Evolutionary conservation across 2,888 invertebrate species (phyloP).

Genomic region (Drosophila lutescens): DNA sequence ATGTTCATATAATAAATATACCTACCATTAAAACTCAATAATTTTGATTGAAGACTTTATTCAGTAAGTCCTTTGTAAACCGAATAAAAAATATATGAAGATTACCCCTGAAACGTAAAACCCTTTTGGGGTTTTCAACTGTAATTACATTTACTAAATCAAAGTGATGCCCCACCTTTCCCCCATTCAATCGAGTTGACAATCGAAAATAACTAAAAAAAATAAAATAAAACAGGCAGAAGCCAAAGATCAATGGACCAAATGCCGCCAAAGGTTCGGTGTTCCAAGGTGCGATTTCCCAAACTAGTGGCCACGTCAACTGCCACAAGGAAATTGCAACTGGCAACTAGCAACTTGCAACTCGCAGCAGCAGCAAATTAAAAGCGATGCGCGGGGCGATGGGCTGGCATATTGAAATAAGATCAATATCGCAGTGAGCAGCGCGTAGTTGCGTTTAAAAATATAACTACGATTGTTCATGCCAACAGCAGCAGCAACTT

Average conservation of each 20-base stretch:
- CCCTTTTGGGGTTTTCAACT: conserved; percentile 26
- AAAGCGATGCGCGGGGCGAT: conserved; percentile 54
- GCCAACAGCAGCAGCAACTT: conserved; percentile 30
- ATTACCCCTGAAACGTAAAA: not conserved
- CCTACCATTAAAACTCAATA: no score
- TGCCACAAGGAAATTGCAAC: conserved; percentile 71
- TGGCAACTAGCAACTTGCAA: conserved; percentile 38
- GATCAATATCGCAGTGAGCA: conserved; percentile 73
- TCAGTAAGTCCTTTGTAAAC: no score
- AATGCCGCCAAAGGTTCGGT: conserved; percentile 57
- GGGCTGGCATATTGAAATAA: conserved; percentile 75
- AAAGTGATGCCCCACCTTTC: conserved; percentile 35
- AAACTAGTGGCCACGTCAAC: conserved; percentile 46
- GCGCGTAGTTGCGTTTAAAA: conserved; percentile 77
- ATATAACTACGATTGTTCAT: conserved; percentile 75
- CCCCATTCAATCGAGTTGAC: conserved; percentile 63
- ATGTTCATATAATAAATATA: no score
- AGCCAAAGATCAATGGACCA: conserved; percentile 68
- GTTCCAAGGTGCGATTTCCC: conserved; percentile 59
- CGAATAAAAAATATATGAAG: no score
- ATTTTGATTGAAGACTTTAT: no score
- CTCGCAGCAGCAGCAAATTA: conserved; percentile 68
- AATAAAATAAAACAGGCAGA: conserved; percentile 4
- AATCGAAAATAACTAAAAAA: conserved; percentile 49
- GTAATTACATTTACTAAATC: conserved; percentile 74